Evolutionary conservation across 2,113 vertebrate genomes (phyloP).

Genomic region (Gracilinanus agilis): DNA sequence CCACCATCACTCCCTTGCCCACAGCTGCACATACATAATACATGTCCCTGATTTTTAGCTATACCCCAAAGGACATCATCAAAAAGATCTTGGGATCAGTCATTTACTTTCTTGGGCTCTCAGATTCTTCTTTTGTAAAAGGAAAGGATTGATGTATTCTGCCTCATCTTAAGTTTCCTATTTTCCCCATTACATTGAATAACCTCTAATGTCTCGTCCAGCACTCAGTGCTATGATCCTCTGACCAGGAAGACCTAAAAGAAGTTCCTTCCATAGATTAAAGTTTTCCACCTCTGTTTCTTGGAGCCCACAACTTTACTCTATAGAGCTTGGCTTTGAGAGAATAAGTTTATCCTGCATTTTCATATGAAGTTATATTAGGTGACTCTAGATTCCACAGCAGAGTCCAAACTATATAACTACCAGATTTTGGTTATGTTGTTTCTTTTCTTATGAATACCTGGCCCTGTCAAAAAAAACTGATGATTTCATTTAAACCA

Average conservation of each 20-base stretch:
- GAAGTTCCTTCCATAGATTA: background rate
- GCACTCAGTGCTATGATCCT: background rate
- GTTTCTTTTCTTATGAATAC: background rate
- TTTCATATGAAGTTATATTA: background rate
- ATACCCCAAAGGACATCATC: background rate
- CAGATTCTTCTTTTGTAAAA: background rate
- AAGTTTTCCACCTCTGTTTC: background rate
- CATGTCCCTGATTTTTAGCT: background rate
- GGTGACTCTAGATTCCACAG: background rate
- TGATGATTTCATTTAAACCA: background rate
- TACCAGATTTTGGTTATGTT: conserved; percentile 27
- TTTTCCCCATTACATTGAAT: too few species aligned
- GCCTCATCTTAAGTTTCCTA: too few species aligned
- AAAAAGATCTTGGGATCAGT: background rate
- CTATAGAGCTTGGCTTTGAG: background rate
- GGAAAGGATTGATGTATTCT: background rate
- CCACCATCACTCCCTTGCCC: background rate
- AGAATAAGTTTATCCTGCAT: background rate
- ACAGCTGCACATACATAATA: background rate
- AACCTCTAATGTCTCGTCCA: background rate
- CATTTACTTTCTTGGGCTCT: background rate
- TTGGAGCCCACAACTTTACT: background rate
- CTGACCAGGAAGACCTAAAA: background rate
- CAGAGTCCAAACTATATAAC: conserved; percentile 14
- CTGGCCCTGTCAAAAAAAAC: background rate